Evolutionary conservation across 2,797 vertebrate genomes (phyloP), one percentile per base, ranked within the genome.

Genomic region (Galagoides demidoff): DNA sequence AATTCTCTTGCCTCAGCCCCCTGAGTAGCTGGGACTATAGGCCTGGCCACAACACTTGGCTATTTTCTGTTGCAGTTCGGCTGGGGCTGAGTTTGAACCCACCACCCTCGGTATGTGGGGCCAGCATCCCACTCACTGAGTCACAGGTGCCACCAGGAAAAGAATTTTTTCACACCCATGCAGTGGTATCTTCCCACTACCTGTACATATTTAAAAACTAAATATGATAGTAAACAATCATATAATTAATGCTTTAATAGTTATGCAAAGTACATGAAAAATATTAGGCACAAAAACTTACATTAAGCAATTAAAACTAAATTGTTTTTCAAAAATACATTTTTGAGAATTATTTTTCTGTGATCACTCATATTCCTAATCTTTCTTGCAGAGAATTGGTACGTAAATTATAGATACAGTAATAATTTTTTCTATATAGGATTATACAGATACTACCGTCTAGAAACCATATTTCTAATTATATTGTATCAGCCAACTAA

Each of bases 401-500:
- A 6, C 68, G 25, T 43, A 81, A 63, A 68, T 20, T 61, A 29
- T 22, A 77, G n/a, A 13, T 14, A 22, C 20, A 37, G 7, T 73
- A 74, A 63, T 64, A 90, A 57, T 57, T 76, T 93, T 57, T 20
- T 49, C 49, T 49, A 29, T 29, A 0, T 3, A 49, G 61, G 25
- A n/a, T 1, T 25, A 10, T 7, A 13, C 49, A 29, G 29, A 0
- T 3, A 49, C 55, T 31, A n/a, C 1, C 20, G 7, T 10, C 11
- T n/a, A 57, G 79, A 92, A 73, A 82, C 11, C 73, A 82, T 85
- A 71, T 83, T 73, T 94, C 25, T 25, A 68, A 25, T 27, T 34
- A 3, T 74, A 70, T 77, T 71, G 4, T 45, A 63, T 64, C 4
- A 70, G 12, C 61, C 34, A 57, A 1, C 2, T 1, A 37, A n/a